Evolutionary conservation across 2,113 vertebrate species (phyloP).

Genomic region (Myiozetetes cayanensis): DNA sequence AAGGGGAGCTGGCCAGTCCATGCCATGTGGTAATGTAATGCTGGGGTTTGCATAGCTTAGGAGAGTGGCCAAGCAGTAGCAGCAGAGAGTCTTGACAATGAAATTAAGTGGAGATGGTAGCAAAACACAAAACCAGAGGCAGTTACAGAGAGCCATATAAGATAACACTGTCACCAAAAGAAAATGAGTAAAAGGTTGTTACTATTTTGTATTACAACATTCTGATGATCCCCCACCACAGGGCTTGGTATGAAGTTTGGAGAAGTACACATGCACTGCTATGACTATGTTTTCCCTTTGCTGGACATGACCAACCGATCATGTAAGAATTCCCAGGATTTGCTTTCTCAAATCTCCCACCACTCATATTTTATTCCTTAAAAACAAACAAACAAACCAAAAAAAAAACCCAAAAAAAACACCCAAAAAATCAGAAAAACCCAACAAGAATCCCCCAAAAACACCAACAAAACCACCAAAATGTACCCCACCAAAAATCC

Average conservation of each 20-base stretch:
- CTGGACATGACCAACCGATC: neutral
- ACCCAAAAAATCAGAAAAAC: too few relatives aligned
- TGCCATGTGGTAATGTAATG: neutral
- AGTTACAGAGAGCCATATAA: neutral
- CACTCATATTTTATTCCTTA: neutral
- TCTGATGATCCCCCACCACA: neutral
- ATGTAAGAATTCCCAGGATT: neutral
- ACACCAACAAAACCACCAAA: neutral
- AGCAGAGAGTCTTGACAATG: neutral
- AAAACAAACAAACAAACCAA: too few relatives aligned
- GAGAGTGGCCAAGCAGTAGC: neutral
- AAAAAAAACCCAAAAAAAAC: neutral
- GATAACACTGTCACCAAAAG: neutral
- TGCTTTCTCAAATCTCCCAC: neutral
- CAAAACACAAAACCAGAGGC: neutral
- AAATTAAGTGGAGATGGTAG: neutral
- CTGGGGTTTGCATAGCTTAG: neutral
- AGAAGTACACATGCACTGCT: neutral
- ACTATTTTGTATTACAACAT: neutral
- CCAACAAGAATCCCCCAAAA: rapidly evolving
- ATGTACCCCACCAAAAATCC: too few relatives aligned
- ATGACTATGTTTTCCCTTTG: neutral
- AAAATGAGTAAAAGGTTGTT: neutral
- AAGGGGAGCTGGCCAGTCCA: neutral
- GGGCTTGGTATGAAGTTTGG: neutral